Evolutionary conservation across 35 echinoderm and acorn worm genomes (phyloP).

Genomic region (Acanthaster planci): DNA sequence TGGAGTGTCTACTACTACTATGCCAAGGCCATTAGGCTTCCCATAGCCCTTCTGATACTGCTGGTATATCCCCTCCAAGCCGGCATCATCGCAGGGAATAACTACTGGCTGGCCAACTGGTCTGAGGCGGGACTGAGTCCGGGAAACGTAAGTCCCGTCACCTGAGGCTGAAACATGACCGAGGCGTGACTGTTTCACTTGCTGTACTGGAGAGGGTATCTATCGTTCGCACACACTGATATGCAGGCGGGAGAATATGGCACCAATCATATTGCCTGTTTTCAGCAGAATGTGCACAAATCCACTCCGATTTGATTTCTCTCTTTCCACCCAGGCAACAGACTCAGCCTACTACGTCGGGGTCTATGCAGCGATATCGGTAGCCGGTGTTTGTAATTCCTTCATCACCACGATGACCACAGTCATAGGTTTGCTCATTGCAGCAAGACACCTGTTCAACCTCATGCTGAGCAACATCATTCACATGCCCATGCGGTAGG

Average conservation of each 20-base stretch:
- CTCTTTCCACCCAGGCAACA: constrained; percentile 7
- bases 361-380: constrained; percentile 55
- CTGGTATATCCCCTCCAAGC: constrained; percentile 16
- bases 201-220: too few species aligned
- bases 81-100: constrained; percentile 53
- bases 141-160: not conserved
- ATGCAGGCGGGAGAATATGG: too few species aligned
- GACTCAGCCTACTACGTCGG: constrained; percentile 46
- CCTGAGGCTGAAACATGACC: too few species aligned
- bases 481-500: constrained; percentile 77
- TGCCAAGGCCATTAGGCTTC: constrained; percentile 42
- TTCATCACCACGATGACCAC: constrained; percentile 42
- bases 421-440: constrained; percentile 30
- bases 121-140: constrained; percentile 53
- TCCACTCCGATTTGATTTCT: not conserved
- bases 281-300: too few species aligned
- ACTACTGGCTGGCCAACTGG: constrained; percentile 79
- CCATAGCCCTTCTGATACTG: constrained; percentile 20
- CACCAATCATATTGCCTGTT: too few species aligned
- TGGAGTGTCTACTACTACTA: constrained; percentile 66
- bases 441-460: constrained; percentile 55
- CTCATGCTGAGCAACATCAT: constrained; percentile 64
- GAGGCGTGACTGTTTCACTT: too few species aligned
- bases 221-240: too few species aligned
- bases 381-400: constrained; percentile 38